Evolutionary conservation across 1,140 invertebrate genomes (phyloP), one percentile per base, ranked within the genome.

Genomic region (Orussus abietinus): DNA sequence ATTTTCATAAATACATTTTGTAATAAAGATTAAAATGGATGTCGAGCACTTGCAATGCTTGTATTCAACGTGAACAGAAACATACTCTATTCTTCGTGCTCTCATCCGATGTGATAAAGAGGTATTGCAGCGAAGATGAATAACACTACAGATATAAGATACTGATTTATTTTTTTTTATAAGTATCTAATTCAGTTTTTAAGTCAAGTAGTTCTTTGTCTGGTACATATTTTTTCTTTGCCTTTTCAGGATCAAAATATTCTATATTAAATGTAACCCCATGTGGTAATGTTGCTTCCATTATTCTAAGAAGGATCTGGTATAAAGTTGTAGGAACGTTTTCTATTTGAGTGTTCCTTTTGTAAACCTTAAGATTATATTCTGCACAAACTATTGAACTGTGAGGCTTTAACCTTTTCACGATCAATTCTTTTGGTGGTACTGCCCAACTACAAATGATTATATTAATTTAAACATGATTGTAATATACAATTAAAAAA

Each of bases 201-300:
- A 91, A 74, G n/a, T 82, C 77, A 10, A 84, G 52, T 3, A 93
- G 71, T 63, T 89, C 78, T 42, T 79, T 82, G 62, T 92, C 88
- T 1, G 89, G 88, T 30, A 93, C 75, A 65, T 86, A 90, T 32
- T 87, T 76, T 14, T 80, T 70, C 50, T 78, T 71, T 35, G 88
- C 81, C 47, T 84, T 69, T 19, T 79, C 69, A 5, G 73, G 63
- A 51, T 73, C 49, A 47, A 78, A 80, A 49, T 80, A 74, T 26
- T 82, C 74, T 10, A 91, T 72, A 25, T 70, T 67, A 5, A 91
- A 45, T 3, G 74, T 75, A 5, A 91, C 83, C n/a, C 89, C 88
- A 52, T 83, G 80, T 1, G 90, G 90, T 30, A 85, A 55, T 10
- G 76, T 68, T 1, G 82, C 78, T 60, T 90, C 84, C 13, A 90